Base-by-base conservation (phyloP, 2,888 invertebrate genomes). In the Amphipoea lucens region DNA sequence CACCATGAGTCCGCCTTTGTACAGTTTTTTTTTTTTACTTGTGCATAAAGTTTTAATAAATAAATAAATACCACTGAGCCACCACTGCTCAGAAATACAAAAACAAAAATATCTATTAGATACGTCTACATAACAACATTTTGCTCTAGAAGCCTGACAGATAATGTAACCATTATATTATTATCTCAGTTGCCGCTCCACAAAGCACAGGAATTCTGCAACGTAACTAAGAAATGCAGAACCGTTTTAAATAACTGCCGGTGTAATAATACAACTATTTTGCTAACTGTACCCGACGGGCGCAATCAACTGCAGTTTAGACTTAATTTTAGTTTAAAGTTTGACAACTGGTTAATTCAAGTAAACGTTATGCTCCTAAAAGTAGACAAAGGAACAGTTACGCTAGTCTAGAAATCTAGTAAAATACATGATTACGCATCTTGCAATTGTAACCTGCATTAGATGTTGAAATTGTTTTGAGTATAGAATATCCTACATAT, bases 201-300 rank as follows among this genome's bases (percentile, higher is more conserved):
- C 60, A 71, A 65, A 87, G 17, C 73, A 76, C n/a, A 29, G 2
- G 40, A 48, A 66, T 87, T 84, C 48, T 36, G 74, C 71, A 78
- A 87, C 67, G 23, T 60, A 69, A 66, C 51, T 20, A 54, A 66
- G 17, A 62, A 62, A 70, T 14, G 14, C 14, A 29, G 6, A 57
- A 70, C 81, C 14, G 4, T 69, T 74, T 73, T n/a, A 45, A 82
- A 72, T 60, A 65, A 84, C 65, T 62, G n/a, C n/a, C 72, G 42
- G 12, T 78, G 9, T 40, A 65, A 74, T 73, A 86, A 73, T 40
- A 78, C 65, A 51, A 67, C 36, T 45, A 67, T 67, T 45, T 51
- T 62, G 63, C 40, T 73, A 84, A 87, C 73, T 40, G 62, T 29
- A 42, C 54, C 87, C n/a, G 65, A 42, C n/a, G 71, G 71, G 71